A percentile compares a stretch with the other conserved stretches of the same genome.
Evolutionary conservation across 2,888 invertebrate species (phyloP).

Genomic region (Oscheius sp.): DNA sequence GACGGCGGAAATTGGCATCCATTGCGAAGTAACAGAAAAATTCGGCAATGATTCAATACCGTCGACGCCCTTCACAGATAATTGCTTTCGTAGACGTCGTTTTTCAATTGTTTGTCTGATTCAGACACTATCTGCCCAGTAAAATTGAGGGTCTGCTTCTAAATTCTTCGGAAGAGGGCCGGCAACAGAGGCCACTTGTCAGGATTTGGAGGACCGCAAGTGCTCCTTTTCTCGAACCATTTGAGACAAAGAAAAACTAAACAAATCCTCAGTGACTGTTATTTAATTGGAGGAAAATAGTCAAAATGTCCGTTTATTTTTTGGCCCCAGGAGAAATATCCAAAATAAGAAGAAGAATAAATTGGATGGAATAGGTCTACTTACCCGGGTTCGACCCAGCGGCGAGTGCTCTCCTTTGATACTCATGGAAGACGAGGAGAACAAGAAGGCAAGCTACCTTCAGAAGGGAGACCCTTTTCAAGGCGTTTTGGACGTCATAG

Average conservation of each 20-base stretch:
- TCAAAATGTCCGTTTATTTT: too few relatives aligned
- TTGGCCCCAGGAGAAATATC: not conserved
- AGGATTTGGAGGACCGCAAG: conserved; percentile 7
- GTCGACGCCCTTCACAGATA: not conserved
- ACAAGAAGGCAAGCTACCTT: not conserved
- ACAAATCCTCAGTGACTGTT: not conserved
- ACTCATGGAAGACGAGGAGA: conserved; percentile 8
- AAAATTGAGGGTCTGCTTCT: too few relatives aligned
- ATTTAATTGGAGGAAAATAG: not conserved
- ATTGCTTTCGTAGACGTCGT: not conserved
- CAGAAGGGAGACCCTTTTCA: conserved; percentile 3
- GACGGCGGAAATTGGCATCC: not conserved
- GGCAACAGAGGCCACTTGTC: conserved; percentile 22
- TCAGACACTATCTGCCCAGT: too few relatives aligned
- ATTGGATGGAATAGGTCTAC: not conserved
- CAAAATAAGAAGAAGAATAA: not conserved
- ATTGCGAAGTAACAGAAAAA: not conserved
- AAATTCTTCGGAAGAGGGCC: not conserved
- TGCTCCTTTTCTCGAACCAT: conserved; percentile 6
- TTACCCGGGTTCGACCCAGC: conserved; percentile 16
- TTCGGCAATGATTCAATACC: too few relatives aligned
- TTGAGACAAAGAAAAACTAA: not conserved
- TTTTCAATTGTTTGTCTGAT: not conserved
- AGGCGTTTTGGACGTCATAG: conserved; percentile 29
- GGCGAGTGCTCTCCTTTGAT: conserved; percentile 15